These are phyloP conservation scores for Salticus scenicus DNA, from an alignment of 2,888 invertebrate species.

Conservation along the genomic window DNA sequence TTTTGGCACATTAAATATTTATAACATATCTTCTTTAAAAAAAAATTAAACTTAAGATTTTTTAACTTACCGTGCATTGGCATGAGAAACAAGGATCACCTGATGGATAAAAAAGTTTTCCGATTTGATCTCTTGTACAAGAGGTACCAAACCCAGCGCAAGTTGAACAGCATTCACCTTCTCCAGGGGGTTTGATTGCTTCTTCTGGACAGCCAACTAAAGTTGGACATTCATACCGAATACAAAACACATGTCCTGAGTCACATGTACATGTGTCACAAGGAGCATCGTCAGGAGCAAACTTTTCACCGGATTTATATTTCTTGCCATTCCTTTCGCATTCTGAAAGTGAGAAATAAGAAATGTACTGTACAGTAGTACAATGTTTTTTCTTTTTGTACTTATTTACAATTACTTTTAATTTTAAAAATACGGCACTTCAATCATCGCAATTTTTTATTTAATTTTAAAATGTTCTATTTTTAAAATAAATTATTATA, in stretches of 20 bases:
- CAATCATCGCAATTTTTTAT: too few relatives aligned
- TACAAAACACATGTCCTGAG: slow-evolving; percentile 55
- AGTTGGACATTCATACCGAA: slow-evolving; percentile 59
- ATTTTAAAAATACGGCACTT: too few relatives aligned
- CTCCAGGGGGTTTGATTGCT: slow-evolving; percentile 44
- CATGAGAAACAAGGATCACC: slow-evolving; percentile 64
- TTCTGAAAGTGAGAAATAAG: too few relatives aligned
- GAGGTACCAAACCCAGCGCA: slow-evolving; percentile 61
- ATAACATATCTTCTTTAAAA: too few relatives aligned
- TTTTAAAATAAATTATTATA: too few relatives aligned
- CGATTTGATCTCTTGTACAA: slow-evolving; percentile 59
- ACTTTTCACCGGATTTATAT: slow-evolving; percentile 59
- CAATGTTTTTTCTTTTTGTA: too few relatives aligned
- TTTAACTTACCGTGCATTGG: slow-evolving; percentile 57
- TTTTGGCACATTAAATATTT: too few relatives aligned
- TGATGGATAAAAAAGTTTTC: slow-evolving; percentile 36
- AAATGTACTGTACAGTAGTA: too few relatives aligned
- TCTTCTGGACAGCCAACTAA: slow-evolving; percentile 62
- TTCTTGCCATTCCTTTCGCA: slow-evolving; percentile 46
- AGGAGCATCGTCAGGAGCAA: slow-evolving; percentile 44
- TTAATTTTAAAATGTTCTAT: too few relatives aligned
- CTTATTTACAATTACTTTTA: too few relatives aligned
- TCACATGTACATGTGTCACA: slow-evolving; percentile 66
- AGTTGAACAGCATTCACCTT: slow-evolving; percentile 63
- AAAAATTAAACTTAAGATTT: too few relatives aligned